phyloP scores from a whole-genome alignment of 1,140 invertebrate species.

The Zaprionus lachaisei region DNA sequence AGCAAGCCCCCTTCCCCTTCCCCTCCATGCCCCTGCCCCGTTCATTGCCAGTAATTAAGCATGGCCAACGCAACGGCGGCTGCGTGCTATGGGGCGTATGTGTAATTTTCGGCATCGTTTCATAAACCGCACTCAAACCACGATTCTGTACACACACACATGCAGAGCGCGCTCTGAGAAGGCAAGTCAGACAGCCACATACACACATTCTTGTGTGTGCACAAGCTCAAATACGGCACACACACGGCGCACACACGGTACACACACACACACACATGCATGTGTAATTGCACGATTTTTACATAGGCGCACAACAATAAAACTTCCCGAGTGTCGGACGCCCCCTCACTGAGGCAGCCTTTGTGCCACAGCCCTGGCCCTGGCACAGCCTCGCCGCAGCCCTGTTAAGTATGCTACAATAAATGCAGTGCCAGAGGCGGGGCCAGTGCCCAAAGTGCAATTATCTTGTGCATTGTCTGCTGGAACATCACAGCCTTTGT shows the following conservation, averaged over 20 bases:
- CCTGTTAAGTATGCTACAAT: slow-evolving; percentile 81
- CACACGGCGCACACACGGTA: neutral
- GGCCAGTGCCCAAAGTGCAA: slow-evolving; percentile 74
- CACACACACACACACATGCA: slow-evolving; percentile 12
- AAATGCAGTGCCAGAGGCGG: slow-evolving; percentile 78
- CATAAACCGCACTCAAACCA: slow-evolving; percentile 66
- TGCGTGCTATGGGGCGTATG: slow-evolving; percentile 75
- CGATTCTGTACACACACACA: slow-evolving; percentile 15
- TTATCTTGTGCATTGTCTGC: slow-evolving; percentile 82
- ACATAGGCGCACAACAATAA: slow-evolving; percentile 77
- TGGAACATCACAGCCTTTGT: slow-evolving; percentile 47
- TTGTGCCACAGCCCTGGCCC: neutral
- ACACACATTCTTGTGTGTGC: slow-evolving; percentile 11
- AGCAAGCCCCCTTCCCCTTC: slow-evolving; percentile 17
- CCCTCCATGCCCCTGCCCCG: neutral
- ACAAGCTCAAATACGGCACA: slow-evolving; percentile 12
- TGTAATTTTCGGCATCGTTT: slow-evolving; percentile 83
- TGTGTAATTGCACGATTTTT: slow-evolving; percentile 74
- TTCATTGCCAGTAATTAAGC: slow-evolving; percentile 69
- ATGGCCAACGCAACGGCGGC: slow-evolving; percentile 54
- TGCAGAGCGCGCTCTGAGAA: slow-evolving; percentile 3
- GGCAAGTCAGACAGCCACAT: slow-evolving; percentile 9
- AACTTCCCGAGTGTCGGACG: slow-evolving; percentile 45
- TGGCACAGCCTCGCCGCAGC: slow-evolving; percentile 11
- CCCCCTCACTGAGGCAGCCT: neutral